Percentiles rank a stretch among this genome's conserved stretches.
Conservation (phyloP, 2,113 vertebrate species). For the Mirounga angustirostris region DNA sequence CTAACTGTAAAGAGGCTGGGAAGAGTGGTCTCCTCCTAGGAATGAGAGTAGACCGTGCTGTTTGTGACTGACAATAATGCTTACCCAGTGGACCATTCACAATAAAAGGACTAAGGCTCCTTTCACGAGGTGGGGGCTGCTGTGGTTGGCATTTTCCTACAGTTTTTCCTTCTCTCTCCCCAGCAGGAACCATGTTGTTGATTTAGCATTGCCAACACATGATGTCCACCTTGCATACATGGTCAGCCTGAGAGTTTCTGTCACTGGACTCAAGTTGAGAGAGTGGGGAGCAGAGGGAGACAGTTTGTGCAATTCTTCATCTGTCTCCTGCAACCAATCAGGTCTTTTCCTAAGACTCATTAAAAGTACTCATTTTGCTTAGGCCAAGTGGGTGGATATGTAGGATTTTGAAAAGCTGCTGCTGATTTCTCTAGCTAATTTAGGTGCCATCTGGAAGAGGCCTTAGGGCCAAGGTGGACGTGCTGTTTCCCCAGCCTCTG, state of each 20-base stretch:
- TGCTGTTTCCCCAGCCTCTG: constrained; percentile 36
- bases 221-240: not conserved
- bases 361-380: constrained; percentile 48
- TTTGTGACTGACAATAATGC: not conserved
- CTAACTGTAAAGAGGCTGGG: not conserved
- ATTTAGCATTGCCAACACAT: not conserved
- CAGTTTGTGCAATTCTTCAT: not conserved
- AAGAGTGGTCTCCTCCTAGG: not conserved
- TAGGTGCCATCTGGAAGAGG: constrained; percentile 72
- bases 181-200: not conserved
- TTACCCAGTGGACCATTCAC: not conserved
- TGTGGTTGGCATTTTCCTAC: not conserved
- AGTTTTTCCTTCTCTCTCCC: not conserved
- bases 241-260: not conserved
- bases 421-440: constrained; percentile 51
- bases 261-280: not conserved
- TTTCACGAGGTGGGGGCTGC: not conserved
- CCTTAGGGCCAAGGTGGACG: not conserved
- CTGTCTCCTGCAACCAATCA: not conserved
- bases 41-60: not conserved
- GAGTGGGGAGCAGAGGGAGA: not conserved
- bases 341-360: constrained; percentile 11
- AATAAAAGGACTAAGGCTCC: not conserved
- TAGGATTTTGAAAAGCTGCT: constrained; percentile 59
- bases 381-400: constrained; percentile 8